These are phyloP conservation scores for Karalla daura DNA, from an alignment of 2,797 vertebrate species.

Conservation along the genomic window DNA sequence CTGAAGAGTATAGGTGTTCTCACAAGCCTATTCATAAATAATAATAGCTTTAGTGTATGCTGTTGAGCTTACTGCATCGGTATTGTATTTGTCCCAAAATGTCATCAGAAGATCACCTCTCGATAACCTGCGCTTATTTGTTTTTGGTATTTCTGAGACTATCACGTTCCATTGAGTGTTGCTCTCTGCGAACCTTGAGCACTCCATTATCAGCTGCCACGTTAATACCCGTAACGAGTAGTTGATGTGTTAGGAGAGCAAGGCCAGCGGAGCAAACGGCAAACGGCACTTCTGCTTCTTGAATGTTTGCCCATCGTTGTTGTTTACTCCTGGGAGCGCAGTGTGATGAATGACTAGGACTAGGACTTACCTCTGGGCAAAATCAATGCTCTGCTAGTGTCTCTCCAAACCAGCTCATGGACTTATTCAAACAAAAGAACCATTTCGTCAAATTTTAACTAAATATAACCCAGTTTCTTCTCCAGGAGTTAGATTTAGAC, in stretches of 20 bases:
- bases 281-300: slow-evolving; percentile 26
- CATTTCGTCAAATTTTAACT: too few species aligned
- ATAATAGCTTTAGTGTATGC: too few species aligned
- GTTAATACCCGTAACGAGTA: slow-evolving; percentile 26
- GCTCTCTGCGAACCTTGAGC: slow-evolving; percentile 15
- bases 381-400: background rate
- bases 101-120: too few species aligned
- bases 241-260: slow-evolving; percentile 16
- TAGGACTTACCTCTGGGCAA: background rate
- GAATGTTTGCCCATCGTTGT: slow-evolving; percentile 19
- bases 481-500: too few species aligned
- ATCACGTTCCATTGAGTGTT: slow-evolving; percentile 3
- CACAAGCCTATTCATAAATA: too few species aligned
- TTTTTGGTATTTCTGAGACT: background rate
- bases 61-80: too few species aligned
- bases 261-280: background rate
- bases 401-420: background rate
- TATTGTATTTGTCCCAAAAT: too few species aligned
- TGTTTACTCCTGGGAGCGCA: slow-evolving; percentile 10
- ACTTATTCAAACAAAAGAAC: too few species aligned
- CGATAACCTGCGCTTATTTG: too few species aligned
- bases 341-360: slow-evolving; percentile 1
- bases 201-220: slow-evolving; percentile 35
- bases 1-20: too few species aligned
- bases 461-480: too few species aligned